Evolutionary conservation across 2,888 invertebrate species (phyloP), one percentile per base, ranked within the genome.

Genomic region (Metacarcinus magister): DNA sequence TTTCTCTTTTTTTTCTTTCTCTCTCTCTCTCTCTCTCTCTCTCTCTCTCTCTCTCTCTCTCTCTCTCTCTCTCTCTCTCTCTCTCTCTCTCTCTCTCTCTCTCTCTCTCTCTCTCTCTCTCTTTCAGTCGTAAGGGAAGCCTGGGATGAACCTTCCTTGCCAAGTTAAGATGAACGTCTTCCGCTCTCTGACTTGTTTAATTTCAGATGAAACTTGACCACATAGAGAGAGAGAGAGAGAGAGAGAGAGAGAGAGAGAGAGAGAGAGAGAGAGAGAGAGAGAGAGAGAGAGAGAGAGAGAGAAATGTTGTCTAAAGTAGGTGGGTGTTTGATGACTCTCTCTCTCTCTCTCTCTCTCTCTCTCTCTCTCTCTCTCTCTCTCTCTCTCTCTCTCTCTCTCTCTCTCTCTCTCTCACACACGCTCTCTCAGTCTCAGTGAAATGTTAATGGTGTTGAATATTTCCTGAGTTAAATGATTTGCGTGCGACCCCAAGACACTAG

Each of bases 201-300:
- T 82, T 67, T n/a, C 67, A 67, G 10, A 28, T 82, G 82, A 82
- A 82, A 82, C 82, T 82, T 82, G 82, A 82, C 82, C 82, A 82
- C 8, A 32, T 2, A 82, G 13, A 82, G 82, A 82, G 82, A 82
- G 82, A 82, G 82, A 82, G 82, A 82, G 82, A 82, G 82, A 82
- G 82, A 82, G 82, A 82, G 82, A 82, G 82, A 82, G 82, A 82
- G 82, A 82, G 82, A 82, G 82, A 82, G 32, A 32, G 82, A 82
- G 32, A 32, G 82, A 28, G 32, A 32, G 32, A 82, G 82, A 82
- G 82, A 82, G 32, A 82, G 32, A 82, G 82, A 82, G 32, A 67
- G 67, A 67, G 67, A 67, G n/a, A 10, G n/a, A 60, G 60, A 60
- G 60, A 60, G 60, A 60, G 60, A 60, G 60, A 60, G 60, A 60